phyloP scores from a whole-genome alignment of 2,113 vertebrate species.

The Myxocyprinus asiaticus region DNA sequence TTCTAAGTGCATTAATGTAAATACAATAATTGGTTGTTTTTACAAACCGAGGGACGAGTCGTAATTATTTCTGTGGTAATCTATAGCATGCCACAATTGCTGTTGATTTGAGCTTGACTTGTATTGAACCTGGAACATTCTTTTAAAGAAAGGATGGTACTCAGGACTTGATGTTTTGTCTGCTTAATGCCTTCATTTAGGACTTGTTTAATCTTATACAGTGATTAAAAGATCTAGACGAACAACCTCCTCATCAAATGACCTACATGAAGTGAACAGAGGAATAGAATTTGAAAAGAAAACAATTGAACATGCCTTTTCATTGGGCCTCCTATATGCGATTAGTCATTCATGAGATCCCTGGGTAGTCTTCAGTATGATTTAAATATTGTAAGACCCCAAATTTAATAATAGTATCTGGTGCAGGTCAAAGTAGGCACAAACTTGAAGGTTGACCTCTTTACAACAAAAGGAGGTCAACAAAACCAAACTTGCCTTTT shows the following conservation, averaged over 20 bases:
- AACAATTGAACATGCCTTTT: neutral
- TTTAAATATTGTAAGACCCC: neutral
- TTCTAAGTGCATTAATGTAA: too few relatives aligned
- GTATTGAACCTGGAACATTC: too few relatives aligned
- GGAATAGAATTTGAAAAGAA: neutral
- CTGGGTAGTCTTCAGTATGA: neutral
- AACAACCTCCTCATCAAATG: neutral
- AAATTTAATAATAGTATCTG: constrained; percentile 23
- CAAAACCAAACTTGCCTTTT: neutral
- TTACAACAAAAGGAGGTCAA: constrained; percentile 8
- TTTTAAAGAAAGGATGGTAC: too few relatives aligned
- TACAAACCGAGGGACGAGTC: too few relatives aligned
- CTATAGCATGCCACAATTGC: too few relatives aligned
- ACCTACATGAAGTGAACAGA: neutral
- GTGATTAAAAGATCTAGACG: too few relatives aligned
- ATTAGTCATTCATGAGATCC: neutral
- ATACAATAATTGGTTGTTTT: too few relatives aligned
- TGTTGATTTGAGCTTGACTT: too few relatives aligned
- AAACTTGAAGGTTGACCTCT: constrained; percentile 19
- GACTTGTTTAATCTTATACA: too few relatives aligned
- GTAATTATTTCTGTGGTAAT: too few relatives aligned
- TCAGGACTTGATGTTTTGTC: too few relatives aligned
- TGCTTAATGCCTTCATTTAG: too few relatives aligned
- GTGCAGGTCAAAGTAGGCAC: constrained; percentile 24
- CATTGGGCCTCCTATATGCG: neutral